Evolutionary conservation across 2,888 invertebrate genomes (phyloP).

Genomic region (Coleophora flavipennella): DNA sequence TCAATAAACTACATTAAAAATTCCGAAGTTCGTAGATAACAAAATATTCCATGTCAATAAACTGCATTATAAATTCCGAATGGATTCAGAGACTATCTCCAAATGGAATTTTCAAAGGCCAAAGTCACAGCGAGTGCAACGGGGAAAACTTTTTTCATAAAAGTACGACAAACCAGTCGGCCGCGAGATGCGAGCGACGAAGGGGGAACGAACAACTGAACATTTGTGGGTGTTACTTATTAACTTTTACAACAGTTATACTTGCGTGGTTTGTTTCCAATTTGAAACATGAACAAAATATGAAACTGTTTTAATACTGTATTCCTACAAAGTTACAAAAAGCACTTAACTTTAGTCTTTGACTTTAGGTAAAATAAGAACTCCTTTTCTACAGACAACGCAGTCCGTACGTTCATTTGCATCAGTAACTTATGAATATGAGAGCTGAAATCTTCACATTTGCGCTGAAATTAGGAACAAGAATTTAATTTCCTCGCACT

Average conservation of each 20-base stretch:
- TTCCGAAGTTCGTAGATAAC: too few relatives aligned
- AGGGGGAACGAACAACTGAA: constrained; percentile 52
- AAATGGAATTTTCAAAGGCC: constrained; percentile 37
- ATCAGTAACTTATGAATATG: too few relatives aligned
- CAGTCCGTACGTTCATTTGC: too few relatives aligned
- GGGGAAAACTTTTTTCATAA: constrained; percentile 66
- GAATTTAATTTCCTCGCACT: constrained; percentile 7
- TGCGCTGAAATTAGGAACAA: background rate
- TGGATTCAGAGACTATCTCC: constrained; percentile 17
- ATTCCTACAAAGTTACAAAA: too few relatives aligned
- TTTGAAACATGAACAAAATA: background rate
- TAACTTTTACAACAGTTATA: constrained; percentile 55
- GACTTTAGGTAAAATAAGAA: too few relatives aligned
- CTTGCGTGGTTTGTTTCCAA: constrained; percentile 26
- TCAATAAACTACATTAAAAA: too few relatives aligned
- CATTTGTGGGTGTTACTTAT: constrained; percentile 58
- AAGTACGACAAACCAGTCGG: constrained; percentile 51
- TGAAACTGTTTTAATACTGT: too few relatives aligned
- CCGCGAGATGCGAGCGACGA: constrained; percentile 25
- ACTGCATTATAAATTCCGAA: too few relatives aligned
- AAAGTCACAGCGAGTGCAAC: constrained; percentile 44
- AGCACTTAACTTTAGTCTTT: too few relatives aligned
- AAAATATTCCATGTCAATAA: too few relatives aligned
- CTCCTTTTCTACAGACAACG: too few relatives aligned
- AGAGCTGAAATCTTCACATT: too few relatives aligned